Conservation (phyloP, 37 sponge, comb jelly and placozoan species). For the Geodia barretti region DNA sequence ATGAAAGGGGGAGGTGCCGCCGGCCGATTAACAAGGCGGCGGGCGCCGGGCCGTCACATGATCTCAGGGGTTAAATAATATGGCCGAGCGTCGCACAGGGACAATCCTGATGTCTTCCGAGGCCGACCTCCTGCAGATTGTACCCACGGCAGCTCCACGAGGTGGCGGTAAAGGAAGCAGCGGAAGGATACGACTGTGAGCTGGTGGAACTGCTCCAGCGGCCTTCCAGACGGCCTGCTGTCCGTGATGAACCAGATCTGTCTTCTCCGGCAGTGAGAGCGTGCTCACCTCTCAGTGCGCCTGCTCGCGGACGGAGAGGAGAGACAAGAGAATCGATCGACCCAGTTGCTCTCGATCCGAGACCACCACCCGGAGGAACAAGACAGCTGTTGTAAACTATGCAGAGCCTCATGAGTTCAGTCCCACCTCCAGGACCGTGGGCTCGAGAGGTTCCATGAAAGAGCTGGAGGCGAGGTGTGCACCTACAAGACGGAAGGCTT, state of each 20-base stretch:
- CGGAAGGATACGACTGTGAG: constrained; percentile 48
- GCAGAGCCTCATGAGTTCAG: constrained; percentile 26
- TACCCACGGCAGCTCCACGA: too few relatives aligned
- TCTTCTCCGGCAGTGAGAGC: constrained; percentile 24
- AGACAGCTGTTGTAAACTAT: constrained; percentile 22
- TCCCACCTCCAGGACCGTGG: constrained; percentile 17
- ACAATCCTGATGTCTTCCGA: too few relatives aligned
- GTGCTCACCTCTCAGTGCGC: too few relatives aligned
- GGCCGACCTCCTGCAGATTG: too few relatives aligned
- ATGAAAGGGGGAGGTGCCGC: too few relatives aligned
- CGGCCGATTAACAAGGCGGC: too few relatives aligned
- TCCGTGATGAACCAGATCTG: constrained; percentile 20
- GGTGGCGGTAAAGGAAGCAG: too few relatives aligned
- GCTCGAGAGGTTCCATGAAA: constrained; percentile 12
- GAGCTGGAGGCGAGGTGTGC: constrained; percentile 13
- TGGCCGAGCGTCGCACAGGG: too few relatives aligned
- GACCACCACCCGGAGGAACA: not conserved
- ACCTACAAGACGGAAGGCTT: constrained; percentile 14
- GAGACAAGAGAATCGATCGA: too few relatives aligned
- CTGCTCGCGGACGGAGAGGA: too few relatives aligned
- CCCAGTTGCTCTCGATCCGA: constrained; percentile 10
- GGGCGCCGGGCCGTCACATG: too few relatives aligned
- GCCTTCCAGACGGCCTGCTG: constrained; percentile 31
- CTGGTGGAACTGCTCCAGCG: constrained; percentile 20
- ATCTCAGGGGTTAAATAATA: too few relatives aligned